These are phyloP conservation scores for Anthopleura sola DNA, from an alignment of 64 coral and sea anemone genomes.

Conservation along the genomic window DNA sequence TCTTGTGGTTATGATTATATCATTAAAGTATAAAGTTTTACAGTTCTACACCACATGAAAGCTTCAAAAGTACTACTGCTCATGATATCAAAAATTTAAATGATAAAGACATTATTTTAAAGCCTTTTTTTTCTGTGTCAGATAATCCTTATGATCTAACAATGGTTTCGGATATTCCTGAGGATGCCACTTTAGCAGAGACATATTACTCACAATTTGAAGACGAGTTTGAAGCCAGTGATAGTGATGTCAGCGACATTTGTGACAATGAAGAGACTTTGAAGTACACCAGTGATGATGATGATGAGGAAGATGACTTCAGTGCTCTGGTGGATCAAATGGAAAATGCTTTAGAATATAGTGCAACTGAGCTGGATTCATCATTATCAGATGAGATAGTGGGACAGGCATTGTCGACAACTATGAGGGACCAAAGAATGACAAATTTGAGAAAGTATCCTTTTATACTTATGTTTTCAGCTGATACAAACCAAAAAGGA, in stretches of 20 bases:
- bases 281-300: slow-evolving; percentile 17
- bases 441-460: slow-evolving; percentile 75
- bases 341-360: slow-evolving; percentile 80
- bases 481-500: not conserved
- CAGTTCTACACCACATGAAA: too few relatives aligned
- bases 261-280: slow-evolving; percentile 26
- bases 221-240: slow-evolving; percentile 89
- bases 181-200: slow-evolving; percentile 84
- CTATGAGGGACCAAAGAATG: slow-evolving; percentile 82
- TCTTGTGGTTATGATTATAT: too few relatives aligned
- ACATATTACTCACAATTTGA: slow-evolving; percentile 99
- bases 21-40: too few relatives aligned
- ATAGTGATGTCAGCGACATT: slow-evolving; percentile 15
- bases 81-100: too few relatives aligned
- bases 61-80: too few relatives aligned
- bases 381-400: slow-evolving; percentile 47
- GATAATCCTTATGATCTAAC: slow-evolving; percentile 61
- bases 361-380: slow-evolving; percentile 36
- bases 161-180: slow-evolving; percentile 71
- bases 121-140: not conserved
- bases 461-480: slow-evolving; percentile 29
- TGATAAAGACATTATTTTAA: not conserved
- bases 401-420: slow-evolving; percentile 43
- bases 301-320: slow-evolving; percentile 69
- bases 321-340: slow-evolving; percentile 79